Base-by-base conservation (phyloP, 2,113 vertebrate species). In the Tenebrosternarchus preto region DNA sequence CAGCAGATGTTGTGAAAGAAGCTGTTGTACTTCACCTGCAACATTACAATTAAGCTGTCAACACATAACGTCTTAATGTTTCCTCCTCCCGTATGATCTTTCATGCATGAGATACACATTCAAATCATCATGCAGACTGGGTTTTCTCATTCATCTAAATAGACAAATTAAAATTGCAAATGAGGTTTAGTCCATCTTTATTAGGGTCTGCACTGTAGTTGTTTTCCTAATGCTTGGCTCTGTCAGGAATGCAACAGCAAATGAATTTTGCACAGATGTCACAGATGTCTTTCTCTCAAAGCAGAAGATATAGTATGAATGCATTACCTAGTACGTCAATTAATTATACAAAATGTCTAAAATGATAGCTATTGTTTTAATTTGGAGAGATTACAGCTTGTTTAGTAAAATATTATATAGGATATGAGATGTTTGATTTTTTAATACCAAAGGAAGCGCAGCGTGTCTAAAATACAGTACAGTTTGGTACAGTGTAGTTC, bases 21-120 rank as follows among this genome's bases (percentile, higher is more conserved):
- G 72, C 71, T 67, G 76, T 36, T 66, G 69, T 80, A 75, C 78
- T 70, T 85, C 81, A 83, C 84, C 84, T 85, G 84, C 59, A 75
- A 78, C 81, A 25, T 70, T 78, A 72, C 76, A 71, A 85, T 85
- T 85, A 83, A 83, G 55, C 79, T 83, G 84, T 85, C 81, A 85
- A 67, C 75, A 75, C 61, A 7, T 81, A 78, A 83, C 46, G 53
- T 83, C 75, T 81, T 83, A 76, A 83, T 80, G 82, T 85, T 60
- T 78, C 81, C 31, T 25, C 77, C 20, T 73, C 5, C 70, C 71
- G 50, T 69, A 69, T 77, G 61, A 77, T 80, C 73, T 63, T 80
- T 80, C 69, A 80, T 16, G 77, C 73, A 76, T 80, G 78, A 83
- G 66, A 71, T 60, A 36, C 60, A 24, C 43, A 43, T 78, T 78